Evolutionary conservation across 2,888 invertebrate species (phyloP).

Genomic region (Archips xylosteana): DNA sequence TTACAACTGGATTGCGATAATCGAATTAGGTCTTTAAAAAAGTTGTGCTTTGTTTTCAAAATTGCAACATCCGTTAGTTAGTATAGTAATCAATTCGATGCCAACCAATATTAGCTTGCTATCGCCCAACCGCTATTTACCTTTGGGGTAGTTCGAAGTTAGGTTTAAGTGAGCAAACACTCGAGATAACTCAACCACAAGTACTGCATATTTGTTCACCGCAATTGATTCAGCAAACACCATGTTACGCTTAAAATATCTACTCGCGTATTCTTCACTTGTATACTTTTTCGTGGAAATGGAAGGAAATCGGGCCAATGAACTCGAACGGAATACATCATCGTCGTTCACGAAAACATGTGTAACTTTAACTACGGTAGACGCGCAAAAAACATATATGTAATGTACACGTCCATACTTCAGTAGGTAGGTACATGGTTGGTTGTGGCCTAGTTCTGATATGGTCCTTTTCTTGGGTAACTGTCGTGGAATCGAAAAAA

Average conservation of each 20-base stretch:
- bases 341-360: slow-evolving; percentile 20
- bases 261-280: slow-evolving; percentile 45
- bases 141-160: slow-evolving; percentile 19
- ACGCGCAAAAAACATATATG: not conserved
- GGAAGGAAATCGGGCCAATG: slow-evolving; percentile 30
- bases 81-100: not conserved
- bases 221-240: slow-evolving; percentile 57
- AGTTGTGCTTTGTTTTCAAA: not conserved
- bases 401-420: no score
- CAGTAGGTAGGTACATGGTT: no score
- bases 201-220: slow-evolving; percentile 51
- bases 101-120: not conserved
- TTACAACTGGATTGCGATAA: no score
- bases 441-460: no score
- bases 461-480: no score
- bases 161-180: slow-evolving; percentile 35
- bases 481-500: no score
- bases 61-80: not conserved
- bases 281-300: slow-evolving; percentile 33
- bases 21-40: no score
- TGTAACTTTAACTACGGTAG: not conserved
- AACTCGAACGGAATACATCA: slow-evolving; percentile 28
- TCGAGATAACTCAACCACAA: slow-evolving; percentile 52
- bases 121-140: slow-evolving; percentile 20
- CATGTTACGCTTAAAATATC: slow-evolving; percentile 49